Base-by-base conservation (phyloP, 2,113 vertebrate genomes). In the Perca flavescens region DNA sequence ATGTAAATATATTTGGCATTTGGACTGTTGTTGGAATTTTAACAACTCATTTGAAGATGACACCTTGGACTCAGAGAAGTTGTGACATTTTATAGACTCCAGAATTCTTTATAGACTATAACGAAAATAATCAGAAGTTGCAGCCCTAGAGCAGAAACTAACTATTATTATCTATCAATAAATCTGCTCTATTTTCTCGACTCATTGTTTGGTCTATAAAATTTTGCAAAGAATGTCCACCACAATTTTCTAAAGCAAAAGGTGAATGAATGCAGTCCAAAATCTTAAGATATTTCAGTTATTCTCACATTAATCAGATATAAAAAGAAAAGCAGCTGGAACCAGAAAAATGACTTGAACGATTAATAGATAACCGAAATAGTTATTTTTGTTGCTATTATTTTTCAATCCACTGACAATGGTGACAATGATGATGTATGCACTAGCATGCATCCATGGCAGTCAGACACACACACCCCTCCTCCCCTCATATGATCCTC, bases 381-480 rank as follows among this genome's bases (percentile, higher is more conserved):
- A 34, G 12, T 15, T 46, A 1, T 31, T 62, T 62, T 13, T 19
- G 6, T 34, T 63, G 34, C 10, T 40, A 13, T n/a, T 8, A 64
- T 43, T n/a, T 46, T 22, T 15, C 10, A 5, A 21, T 11, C 60
- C 40, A 16, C 28, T 15, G 50, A 21, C 40, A 9, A 40, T 15
- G 3, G 28, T 3, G 65, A 15, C 19, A 17, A 17, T 10, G 49
- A 16, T 28, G 13, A 40, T 10, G 10, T 12, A 68, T 6, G 34
- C 47, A 49, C 43, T 22, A 47, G 15, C 5, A 52, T 52, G 25
- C 43, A 16, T 28, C 63, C n/a, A 47, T 16, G 19, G 43, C 5
- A 63, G 62, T 60, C 76, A 46, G 65, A 83, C 46, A 54, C 60
- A 60, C 65, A 46, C 58, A 16, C 16, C 53, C 53, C 31, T 53